Evolutionary conservation across 2,888 invertebrate species (phyloP), one percentile per base, ranked within the genome.

Genomic region (Ametastegia equiseti): DNA sequence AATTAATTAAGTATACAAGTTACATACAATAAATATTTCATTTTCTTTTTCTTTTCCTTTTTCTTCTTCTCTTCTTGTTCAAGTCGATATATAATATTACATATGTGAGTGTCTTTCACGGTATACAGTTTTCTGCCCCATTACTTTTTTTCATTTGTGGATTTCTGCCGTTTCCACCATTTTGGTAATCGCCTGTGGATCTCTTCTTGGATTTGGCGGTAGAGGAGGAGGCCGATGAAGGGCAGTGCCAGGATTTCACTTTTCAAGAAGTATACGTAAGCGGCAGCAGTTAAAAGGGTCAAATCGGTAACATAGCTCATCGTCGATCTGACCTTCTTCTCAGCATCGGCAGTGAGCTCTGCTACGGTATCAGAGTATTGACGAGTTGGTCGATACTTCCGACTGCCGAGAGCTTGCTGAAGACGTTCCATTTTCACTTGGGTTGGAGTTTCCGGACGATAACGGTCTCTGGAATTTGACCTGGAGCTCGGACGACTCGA

Each of bases 191-290:
- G 93, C 82, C 92, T 91, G 78, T 92, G 89, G 33, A 96, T 90
- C 81, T 95, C 95, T 88, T 95, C 94, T 88, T 95, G 94, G 83
- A 97, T 90, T 89, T 96, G 96, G 81, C 97, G 94, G 90, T 96
- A 97, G 71, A 96, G 94, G 91, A 97, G 94, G 2, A 97, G 92
- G 57, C 95, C 93, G 82, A 97, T 93, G 86, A 97, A 94, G 45
- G 97, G 97, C 85, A 97, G 93, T n/a, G 96, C 96, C 71, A 96
- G 93, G 84, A 95, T 93, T 89, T 96, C 96, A 88, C 96, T 96
- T 88, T 96, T 95, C 88, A 97, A 97, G 81, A 97, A 92, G 91
- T 97, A 97, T 47, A 97, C 93, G 94, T 97, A 97, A 90, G 96
- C 95, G 33, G 97, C 97, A 15, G 97, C 94, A 50, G 95, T 85